A percentile compares a stretch with the other conserved stretches of the same genome.
These are phyloP conservation scores for Exocentrus adspersus DNA, from an alignment of 2,888 invertebrate species.

Conservation along the genomic window DNA sequence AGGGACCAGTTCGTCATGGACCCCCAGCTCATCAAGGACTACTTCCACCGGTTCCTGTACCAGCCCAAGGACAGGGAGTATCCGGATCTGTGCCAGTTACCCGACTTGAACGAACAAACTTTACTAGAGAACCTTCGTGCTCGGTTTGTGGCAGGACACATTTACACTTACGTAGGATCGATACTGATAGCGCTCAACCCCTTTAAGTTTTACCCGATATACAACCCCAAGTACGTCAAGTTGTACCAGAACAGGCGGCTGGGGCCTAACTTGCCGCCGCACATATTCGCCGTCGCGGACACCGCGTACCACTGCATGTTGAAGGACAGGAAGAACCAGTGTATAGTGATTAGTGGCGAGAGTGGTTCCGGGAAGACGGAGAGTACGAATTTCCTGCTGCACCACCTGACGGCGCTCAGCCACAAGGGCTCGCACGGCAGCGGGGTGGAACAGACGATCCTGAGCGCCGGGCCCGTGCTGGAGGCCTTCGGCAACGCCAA, in stretches of 20 bases:
- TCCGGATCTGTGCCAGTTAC: conserved; percentile 94
- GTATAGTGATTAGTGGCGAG: conserved; percentile 95
- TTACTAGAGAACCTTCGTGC: conserved; percentile 89
- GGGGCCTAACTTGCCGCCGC: conserved; percentile 92
- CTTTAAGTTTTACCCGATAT: conserved; percentile 95
- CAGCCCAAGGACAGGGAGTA: conserved; percentile 95
- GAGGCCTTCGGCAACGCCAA: conserved; percentile 99
- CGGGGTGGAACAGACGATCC: conserved; percentile 96
- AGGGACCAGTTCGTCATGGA: conserved; percentile 89
- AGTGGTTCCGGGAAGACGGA: conserved; percentile 97
- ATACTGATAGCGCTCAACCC: conserved; percentile 95
- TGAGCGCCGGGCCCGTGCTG: conserved; percentile 94
- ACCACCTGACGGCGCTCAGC: conserved; percentile 93
- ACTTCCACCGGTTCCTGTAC: conserved; percentile 89
- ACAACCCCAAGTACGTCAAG: conserved; percentile 97
- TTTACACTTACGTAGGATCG: conserved; percentile 96
- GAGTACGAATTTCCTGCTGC: conserved; percentile 93
- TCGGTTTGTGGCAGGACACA: conserved; percentile 90
- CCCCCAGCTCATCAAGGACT: conserved; percentile 91
- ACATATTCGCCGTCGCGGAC: conserved; percentile 96
- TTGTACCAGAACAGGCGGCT: conserved; percentile 92
- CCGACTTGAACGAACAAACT: conserved; percentile 94
- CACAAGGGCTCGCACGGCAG: conserved; percentile 94
- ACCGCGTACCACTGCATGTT: conserved; percentile 95
- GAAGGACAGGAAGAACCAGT: conserved; percentile 88